Percentiles rank a stretch among this genome's conserved stretches.
phyloP scores from a whole-genome alignment of 1,140 invertebrate genomes.

The Drosophila saltans region DNA sequence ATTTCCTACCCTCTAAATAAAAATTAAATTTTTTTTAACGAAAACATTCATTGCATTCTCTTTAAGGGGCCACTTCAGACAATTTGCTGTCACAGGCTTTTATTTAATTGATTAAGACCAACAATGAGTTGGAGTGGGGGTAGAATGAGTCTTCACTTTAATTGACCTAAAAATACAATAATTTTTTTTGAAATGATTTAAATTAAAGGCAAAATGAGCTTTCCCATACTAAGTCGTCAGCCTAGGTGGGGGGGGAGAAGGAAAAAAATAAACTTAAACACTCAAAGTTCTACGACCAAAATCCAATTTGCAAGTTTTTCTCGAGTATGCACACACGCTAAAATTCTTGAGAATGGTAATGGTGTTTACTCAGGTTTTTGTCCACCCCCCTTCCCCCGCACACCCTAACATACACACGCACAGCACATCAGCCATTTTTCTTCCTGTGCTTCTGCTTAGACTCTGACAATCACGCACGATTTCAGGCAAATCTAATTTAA shows the following conservation, averaged over 20 bases:
- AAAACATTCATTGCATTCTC: constrained; percentile 28
- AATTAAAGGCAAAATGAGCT: constrained; percentile 40
- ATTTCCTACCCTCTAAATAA: constrained; percentile 64
- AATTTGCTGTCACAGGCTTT: constrained; percentile 60
- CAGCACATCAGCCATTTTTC: neutral
- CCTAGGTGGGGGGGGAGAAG: constrained; percentile 4
- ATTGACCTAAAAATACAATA: constrained; percentile 61
- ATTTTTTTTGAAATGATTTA: constrained; percentile 43
- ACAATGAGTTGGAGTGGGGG: neutral
- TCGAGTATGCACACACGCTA: constrained; percentile 63
- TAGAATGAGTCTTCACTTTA: constrained; percentile 52
- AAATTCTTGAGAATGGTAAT: constrained; percentile 52
- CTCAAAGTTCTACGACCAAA: constrained; percentile 69
- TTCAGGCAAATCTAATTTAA: constrained; percentile 81
- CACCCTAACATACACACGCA: neutral
- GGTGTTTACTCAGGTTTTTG: constrained; percentile 56
- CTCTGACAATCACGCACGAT: constrained; percentile 79
- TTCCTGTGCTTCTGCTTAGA: constrained; percentile 13
- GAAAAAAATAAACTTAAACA: constrained; percentile 51
- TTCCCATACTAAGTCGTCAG: constrained; percentile 20
- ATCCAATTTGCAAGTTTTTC: constrained; percentile 79
- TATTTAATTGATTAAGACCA: constrained; percentile 73
- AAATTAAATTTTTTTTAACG: constrained; percentile 8
- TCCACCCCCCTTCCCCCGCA: neutral
- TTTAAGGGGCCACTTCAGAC: constrained; percentile 58